Base-by-base conservation (phyloP, 2,797 vertebrate species). In the Brotula barbata region DNA sequence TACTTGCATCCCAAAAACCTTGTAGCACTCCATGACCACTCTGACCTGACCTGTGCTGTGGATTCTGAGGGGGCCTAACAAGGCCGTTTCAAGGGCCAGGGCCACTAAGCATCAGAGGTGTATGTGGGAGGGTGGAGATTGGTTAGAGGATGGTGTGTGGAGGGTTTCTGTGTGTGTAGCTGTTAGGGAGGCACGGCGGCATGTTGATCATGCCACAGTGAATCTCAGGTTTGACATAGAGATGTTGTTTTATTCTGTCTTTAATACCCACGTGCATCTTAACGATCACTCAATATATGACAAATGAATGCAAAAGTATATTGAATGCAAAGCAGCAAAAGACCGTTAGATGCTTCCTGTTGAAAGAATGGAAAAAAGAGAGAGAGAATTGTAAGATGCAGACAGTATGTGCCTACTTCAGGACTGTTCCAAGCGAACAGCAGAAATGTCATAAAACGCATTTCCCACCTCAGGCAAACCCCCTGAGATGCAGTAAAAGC, bases 391-490 rank as follows among this genome's bases (percentile, higher is more conserved):
- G 56, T 61, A 61, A 33, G 6, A 9, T 6, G 6, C 31, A 11
- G 5, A 33, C 9, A 11, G 31, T 33, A 33, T 33, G 11, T 33
- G 9, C 31, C 25, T 28, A 61, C 49, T 86, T 87, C 73, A 81
- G 71, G 82, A 80, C 25, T 16, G 54, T 75, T 78, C 65, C 75
- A 78, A 73, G 74, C 85, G 71, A 60, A 13, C 42, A 70, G 66
- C 75, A 77, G 47, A 80, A 76, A 83, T 83, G 78, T 85, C 47
- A 10, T 46, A 73, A 86, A 69, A 79, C 57, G 61, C 71, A 78
- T 68, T 78, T 82, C 78, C 65, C 55, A 60, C 48, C 62, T 71
- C 64, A 36, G 70, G 65, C 77, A 52, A 80, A 75, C 57, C 79
- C 69, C 67, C 37, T 9, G 2, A 77, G 84, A 84, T 62, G 71